These are phyloP conservation scores for Drosophila guanche DNA, from an alignment of 1,140 invertebrate species.

Conservation along the genomic window DNA sequence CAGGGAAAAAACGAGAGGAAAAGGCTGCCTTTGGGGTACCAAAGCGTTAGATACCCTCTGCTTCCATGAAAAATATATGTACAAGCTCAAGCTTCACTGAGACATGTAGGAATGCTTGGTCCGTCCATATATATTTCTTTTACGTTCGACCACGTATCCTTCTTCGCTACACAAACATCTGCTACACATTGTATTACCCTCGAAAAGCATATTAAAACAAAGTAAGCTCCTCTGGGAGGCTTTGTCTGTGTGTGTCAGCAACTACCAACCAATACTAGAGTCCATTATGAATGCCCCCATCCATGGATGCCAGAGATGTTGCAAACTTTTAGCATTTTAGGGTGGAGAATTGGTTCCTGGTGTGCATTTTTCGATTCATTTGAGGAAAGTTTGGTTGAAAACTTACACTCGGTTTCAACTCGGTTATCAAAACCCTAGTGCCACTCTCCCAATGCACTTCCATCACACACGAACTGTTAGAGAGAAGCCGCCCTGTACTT, in stretches of 20 bases:
- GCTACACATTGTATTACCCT: too few relatives aligned
- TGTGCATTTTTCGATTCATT: constrained; percentile 38
- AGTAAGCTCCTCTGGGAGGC: constrained; percentile 19
- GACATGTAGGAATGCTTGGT: too few relatives aligned
- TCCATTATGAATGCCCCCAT: constrained; percentile 62
- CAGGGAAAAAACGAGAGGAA: constrained; percentile 5
- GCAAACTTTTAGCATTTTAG: constrained; percentile 30
- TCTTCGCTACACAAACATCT: too few relatives aligned
- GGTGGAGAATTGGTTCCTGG: constrained; percentile 24
- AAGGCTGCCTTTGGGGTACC: too few relatives aligned
- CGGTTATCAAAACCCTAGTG: constrained; percentile 25
- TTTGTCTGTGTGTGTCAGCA: constrained; percentile 24
- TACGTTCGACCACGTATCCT: too few relatives aligned
- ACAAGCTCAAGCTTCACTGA: too few relatives aligned
- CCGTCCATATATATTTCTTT: too few relatives aligned
- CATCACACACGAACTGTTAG: constrained; percentile 12
- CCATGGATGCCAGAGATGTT: constrained; percentile 13
- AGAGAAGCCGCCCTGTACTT: constrained; percentile 39
- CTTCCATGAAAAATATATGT: too few relatives aligned
- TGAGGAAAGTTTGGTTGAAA: constrained; percentile 26
- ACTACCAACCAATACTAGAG: constrained; percentile 48
- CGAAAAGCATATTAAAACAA: constrained; percentile 8
- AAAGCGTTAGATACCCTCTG: too few relatives aligned
- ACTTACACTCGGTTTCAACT: constrained; percentile 39
- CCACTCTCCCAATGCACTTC: neutral